Conservation (phyloP, 2,113 vertebrate species). For the Catharus minimus region DNA sequence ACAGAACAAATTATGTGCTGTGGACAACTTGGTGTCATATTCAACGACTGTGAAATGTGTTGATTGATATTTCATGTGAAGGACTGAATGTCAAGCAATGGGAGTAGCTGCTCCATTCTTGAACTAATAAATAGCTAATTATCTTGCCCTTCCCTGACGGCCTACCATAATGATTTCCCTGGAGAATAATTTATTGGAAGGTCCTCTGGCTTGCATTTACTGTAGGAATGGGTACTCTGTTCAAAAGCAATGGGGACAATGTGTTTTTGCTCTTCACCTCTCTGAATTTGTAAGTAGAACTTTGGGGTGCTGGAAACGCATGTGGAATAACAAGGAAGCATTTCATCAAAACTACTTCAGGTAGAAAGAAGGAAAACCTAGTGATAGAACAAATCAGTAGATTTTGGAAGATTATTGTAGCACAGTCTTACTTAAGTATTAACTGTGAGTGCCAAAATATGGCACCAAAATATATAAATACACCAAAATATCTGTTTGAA, state of each 20-base stretch:
- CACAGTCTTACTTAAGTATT: not conserved
- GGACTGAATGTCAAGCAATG: not conserved
- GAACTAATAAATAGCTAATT: conserved; percentile 14
- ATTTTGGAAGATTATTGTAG: not conserved
- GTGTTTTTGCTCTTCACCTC: not conserved
- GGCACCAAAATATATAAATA: not conserved
- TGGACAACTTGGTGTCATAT: not conserved
- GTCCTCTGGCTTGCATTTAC: not conserved
- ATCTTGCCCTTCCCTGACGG: not conserved
- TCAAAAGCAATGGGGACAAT: not conserved
- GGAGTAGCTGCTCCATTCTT: not conserved
- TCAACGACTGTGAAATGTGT: not conserved
- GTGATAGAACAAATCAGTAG: not conserved
- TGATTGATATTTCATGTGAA: conserved; percentile 17
- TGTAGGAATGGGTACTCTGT: not conserved
- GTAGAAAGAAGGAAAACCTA: not conserved
- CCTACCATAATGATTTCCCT: not conserved
- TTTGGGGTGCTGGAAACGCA: not conserved
- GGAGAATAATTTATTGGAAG: not conserved
- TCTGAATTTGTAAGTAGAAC: not conserved
- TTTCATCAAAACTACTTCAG: not conserved
- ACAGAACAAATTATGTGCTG: not conserved
- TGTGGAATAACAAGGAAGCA: not conserved
- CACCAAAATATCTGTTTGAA: not conserved
- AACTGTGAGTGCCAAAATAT: not conserved